These are phyloP conservation scores for Lucilia sericata DNA, from an alignment of 1,140 invertebrate species.

Conservation along the genomic window DNA sequence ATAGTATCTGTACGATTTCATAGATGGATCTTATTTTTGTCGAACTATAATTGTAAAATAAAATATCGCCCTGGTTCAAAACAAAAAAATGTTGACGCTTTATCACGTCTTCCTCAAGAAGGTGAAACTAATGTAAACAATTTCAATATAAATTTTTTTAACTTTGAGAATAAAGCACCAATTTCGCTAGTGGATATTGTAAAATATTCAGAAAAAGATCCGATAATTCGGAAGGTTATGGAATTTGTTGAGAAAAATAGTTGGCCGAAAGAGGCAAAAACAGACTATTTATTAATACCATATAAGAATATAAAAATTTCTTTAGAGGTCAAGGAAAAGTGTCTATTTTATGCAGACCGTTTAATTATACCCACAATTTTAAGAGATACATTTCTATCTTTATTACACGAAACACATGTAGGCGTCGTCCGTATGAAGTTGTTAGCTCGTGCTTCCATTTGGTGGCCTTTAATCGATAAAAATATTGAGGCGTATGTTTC, in stretches of 20 bases:
- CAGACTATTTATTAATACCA: background rate
- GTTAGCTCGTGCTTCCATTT: background rate
- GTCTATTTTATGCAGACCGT: conserved; percentile 14
- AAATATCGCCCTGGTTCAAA: conserved; percentile 56
- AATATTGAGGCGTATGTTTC: background rate
- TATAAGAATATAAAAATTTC: conserved; percentile 32
- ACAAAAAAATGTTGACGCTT: conserved; percentile 50
- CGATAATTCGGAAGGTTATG: background rate
- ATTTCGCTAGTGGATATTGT: background rate
- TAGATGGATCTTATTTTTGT: conserved; percentile 63
- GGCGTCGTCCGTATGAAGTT: conserved; percentile 3
- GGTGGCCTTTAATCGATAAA: conserved; percentile 22
- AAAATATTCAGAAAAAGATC: background rate
- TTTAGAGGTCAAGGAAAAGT: background rate
- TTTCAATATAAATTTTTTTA: conserved; percentile 15
- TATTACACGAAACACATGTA: conserved; percentile 22
- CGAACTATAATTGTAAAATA: conserved; percentile 64
- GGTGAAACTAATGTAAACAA: conserved; percentile 1
- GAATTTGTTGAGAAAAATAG: background rate
- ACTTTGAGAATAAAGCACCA: background rate
- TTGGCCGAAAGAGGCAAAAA: background rate
- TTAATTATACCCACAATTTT: conserved; percentile 29
- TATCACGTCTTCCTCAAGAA: conserved; percentile 43
- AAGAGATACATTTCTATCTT: background rate
- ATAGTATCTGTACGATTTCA: conserved; percentile 62